These are phyloP conservation scores for Leiothrix lutea DNA, from an alignment of 2,113 vertebrate species.

Conservation along the genomic window DNA sequence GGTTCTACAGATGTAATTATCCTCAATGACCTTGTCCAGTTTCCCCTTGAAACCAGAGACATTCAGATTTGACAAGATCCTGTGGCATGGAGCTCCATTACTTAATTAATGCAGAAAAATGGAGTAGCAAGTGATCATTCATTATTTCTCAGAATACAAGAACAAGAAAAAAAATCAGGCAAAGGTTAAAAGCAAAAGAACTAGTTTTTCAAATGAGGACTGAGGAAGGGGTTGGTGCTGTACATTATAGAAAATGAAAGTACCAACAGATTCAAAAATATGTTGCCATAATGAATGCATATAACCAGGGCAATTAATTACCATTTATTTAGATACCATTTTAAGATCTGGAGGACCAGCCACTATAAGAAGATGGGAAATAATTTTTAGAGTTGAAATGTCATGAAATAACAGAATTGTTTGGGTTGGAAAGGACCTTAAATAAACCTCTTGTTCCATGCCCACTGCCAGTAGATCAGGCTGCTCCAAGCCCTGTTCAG, in stretches of 20 bases:
- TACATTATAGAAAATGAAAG: neutral
- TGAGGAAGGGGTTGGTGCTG: neutral
- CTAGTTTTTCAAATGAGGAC: neutral
- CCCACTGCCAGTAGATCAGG: neutral
- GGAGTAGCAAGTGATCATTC: neutral
- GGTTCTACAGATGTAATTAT: constrained; percentile 38
- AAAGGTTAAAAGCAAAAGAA: neutral
- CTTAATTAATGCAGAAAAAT: constrained; percentile 24
- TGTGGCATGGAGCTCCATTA: neutral
- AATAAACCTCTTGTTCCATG: neutral
- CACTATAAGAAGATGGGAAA: neutral
- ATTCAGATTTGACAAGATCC: neutral
- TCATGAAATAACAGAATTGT: neutral
- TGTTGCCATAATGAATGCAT: neutral
- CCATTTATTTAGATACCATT: neutral
- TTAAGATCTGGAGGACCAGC: neutral
- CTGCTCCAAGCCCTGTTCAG: neutral
- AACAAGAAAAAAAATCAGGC: neutral
- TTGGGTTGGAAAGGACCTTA: neutral
- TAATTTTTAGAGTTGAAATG: neutral
- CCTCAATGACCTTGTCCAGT: constrained; percentile 27
- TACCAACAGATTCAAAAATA: neutral
- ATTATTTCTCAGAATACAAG: constrained; percentile 6
- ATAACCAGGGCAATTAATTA: neutral
- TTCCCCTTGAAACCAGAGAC: neutral